phyloP scores from a whole-genome alignment of 2,888 invertebrate species.

The Lepeophtheirus nordmannii region DNA sequence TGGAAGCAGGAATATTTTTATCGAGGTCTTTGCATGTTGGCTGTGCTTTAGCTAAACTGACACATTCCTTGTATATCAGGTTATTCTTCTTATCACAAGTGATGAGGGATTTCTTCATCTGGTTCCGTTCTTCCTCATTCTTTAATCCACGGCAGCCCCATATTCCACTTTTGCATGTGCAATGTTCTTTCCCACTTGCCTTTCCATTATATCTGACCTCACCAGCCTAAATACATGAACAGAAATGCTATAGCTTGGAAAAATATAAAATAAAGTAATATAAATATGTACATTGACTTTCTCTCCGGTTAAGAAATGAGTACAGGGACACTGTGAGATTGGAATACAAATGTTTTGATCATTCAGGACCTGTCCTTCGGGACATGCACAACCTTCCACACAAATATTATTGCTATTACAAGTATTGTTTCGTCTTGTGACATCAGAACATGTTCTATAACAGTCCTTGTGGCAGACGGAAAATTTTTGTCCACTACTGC shows the following conservation, averaged over 20 bases:
- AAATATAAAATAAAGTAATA: slow-evolving; percentile 3
- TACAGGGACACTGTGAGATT: slow-evolving; percentile 58
- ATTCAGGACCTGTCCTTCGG: slow-evolving; percentile 56
- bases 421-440: slow-evolving; percentile 32
- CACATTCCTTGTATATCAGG: background rate
- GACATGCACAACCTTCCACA: slow-evolving; percentile 81
- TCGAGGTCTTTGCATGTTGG: background rate
- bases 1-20: background rate
- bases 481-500: slow-evolving; percentile 61
- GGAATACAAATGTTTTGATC: slow-evolving; percentile 57
- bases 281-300: slow-evolving; percentile 45
- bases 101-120: slow-evolving; percentile 44
- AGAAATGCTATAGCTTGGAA: slow-evolving; percentile 25
- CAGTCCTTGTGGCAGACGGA: slow-evolving; percentile 73
- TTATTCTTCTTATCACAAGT: slow-evolving; percentile 30
- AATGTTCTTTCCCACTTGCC: slow-evolving; percentile 26
- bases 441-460: slow-evolving; percentile 53
- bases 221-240: slow-evolving; percentile 33
- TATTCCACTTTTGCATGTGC: slow-evolving; percentile 41
- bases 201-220: background rate
- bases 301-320: slow-evolving; percentile 38
- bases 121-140: slow-evolving; percentile 40
- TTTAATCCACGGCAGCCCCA: slow-evolving; percentile 58
- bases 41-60: background rate
- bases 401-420: slow-evolving; percentile 49